phyloP scores from a whole-genome alignment of 2,113 vertebrate genomes.

The Tringa solitaria region DNA sequence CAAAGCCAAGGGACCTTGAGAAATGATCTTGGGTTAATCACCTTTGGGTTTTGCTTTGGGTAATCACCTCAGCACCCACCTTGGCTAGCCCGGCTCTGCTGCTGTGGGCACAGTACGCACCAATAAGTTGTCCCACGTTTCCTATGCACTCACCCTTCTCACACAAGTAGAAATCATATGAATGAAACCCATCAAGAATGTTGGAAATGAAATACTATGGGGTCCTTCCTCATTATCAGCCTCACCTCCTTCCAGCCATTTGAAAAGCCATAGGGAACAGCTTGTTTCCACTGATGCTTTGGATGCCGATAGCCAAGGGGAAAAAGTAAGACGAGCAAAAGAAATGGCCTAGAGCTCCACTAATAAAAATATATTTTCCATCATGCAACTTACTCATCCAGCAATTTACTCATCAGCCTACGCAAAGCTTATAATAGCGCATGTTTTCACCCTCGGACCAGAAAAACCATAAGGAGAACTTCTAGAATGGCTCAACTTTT shows the following conservation, averaged over 20 bases:
- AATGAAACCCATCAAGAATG: not conserved
- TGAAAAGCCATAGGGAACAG: not conserved
- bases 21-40: too few species aligned
- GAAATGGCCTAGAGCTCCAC: not conserved
- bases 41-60: not conserved
- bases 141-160: rapidly evolving
- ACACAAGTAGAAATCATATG: not conserved
- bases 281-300: not conserved
- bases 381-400: constrained; percentile 48
- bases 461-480: not conserved
- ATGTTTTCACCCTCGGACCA: constrained; percentile 14
- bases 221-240: not conserved
- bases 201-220: not conserved
- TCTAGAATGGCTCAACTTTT: not conserved
- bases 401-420: constrained; percentile 42
- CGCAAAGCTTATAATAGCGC: constrained; percentile 15
- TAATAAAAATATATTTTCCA: constrained; percentile 34
- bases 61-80: not conserved
- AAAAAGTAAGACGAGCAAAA: not conserved
- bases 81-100: rapidly evolving
- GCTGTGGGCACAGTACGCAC: not conserved
- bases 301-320: not conserved
- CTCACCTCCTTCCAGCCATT: not conserved
- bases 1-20: not conserved
- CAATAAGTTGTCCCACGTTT: not conserved